These are phyloP conservation scores for Listronotus bonariensis DNA, from an alignment of 1,140 invertebrate genomes.

Conservation along the genomic window DNA sequence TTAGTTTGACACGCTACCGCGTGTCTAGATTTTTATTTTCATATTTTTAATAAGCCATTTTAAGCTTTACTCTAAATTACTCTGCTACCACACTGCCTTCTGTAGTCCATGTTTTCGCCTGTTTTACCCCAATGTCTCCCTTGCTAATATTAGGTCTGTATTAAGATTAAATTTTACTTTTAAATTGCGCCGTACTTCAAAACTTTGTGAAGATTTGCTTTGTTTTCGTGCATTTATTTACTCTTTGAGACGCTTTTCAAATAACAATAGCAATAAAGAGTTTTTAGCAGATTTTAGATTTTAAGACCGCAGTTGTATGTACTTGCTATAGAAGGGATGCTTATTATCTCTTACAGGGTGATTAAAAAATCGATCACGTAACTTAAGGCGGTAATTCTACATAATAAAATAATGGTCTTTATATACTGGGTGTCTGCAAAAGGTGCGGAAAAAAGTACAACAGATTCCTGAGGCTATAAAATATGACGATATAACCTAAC, in stretches of 20 bases:
- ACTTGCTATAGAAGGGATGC: neutral
- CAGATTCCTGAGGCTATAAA: too few species aligned
- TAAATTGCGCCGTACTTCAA: conserved; percentile 8
- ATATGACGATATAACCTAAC: too few species aligned
- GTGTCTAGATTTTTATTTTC: too few species aligned
- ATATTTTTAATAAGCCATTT: too few species aligned
- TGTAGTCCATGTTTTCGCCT: neutral
- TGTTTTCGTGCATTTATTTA: too few species aligned
- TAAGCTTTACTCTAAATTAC: neutral
- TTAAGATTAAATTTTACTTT: conserved; percentile 12
- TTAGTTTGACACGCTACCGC: too few species aligned
- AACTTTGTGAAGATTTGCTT: conserved; percentile 1
- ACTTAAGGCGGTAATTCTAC: too few species aligned
- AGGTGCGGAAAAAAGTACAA: too few species aligned
- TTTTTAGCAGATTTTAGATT: neutral
- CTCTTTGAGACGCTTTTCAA: neutral
- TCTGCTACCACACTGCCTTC: neutral
- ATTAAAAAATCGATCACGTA: too few species aligned
- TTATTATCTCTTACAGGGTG: too few species aligned
- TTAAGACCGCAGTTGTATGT: neutral
- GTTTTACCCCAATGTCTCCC: conserved; percentile 1
- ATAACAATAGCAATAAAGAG: conserved; percentile 4
- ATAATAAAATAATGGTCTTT: too few species aligned
- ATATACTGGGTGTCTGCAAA: too few species aligned
- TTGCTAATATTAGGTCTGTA: conserved; percentile 8